These are phyloP conservation scores for Gasteruption jaculator DNA, from an alignment of 2,888 invertebrate genomes.

Conservation along the genomic window DNA sequence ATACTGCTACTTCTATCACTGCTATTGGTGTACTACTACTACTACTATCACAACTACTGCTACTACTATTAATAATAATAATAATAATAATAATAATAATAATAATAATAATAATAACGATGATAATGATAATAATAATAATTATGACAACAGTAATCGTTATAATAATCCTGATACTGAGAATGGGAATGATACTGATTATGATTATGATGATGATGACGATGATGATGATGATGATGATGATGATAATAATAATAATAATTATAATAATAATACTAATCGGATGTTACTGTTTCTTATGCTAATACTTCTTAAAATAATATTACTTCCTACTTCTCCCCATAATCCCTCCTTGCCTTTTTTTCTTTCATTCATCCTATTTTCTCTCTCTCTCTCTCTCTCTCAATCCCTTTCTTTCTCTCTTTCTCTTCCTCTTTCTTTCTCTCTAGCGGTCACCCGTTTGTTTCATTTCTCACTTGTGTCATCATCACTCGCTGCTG, in stretches of 20 bases:
- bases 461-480: too few species aligned
- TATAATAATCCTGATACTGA: constrained; percentile 6
- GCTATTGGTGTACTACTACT: constrained; percentile 4
- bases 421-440: too few species aligned
- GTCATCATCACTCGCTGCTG: too few species aligned
- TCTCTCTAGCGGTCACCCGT: too few species aligned
- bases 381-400: too few species aligned
- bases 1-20: background rate
- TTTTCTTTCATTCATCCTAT: too few species aligned
- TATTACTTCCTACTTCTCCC: too few species aligned
- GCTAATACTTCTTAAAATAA: too few species aligned
- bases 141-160: constrained; percentile 2
- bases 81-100: constrained; percentile 21
- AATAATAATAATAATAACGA: constrained; percentile 16
- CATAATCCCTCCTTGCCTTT: too few species aligned
- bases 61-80: constrained; percentile 13
- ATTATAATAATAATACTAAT: constrained; percentile 34
- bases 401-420: too few species aligned
- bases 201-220: too few species aligned
- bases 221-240: constrained; percentile 17
- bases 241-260: constrained; percentile 29
- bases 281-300: constrained; percentile 20
- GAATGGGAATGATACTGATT: too few species aligned
- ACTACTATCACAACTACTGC: constrained; percentile 4
- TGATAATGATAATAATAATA: constrained; percentile 20